Conservation (phyloP, 2,113 vertebrate genomes). For the Toxotes jaculatrix region DNA sequence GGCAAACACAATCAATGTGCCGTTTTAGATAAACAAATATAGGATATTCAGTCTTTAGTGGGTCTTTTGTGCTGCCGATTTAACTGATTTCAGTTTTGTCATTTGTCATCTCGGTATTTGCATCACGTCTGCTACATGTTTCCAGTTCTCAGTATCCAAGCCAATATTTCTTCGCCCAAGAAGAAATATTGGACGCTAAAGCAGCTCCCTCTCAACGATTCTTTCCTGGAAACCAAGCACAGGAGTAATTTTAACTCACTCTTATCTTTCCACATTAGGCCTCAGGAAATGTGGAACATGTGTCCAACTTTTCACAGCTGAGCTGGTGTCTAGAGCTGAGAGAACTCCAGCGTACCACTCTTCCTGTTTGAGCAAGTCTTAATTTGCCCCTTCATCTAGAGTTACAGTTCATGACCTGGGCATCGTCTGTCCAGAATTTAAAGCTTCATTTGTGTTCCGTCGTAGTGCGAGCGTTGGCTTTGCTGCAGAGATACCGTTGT, state of each 20-base stretch:
- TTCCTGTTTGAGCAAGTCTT: constrained; percentile 25
- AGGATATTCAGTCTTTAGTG: not conserved
- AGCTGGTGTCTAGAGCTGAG: constrained; percentile 11
- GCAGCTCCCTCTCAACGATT: constrained; percentile 15
- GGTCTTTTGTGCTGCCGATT: not conserved
- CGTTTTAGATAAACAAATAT: not conserved
- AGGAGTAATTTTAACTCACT: constrained; percentile 40
- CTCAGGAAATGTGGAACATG: constrained; percentile 64
- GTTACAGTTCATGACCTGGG: constrained; percentile 48
- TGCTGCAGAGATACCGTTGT: constrained; percentile 20
- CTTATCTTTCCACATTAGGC: constrained; percentile 68
- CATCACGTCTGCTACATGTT: constrained; percentile 13
- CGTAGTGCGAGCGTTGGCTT: not conserved
- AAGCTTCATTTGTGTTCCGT: constrained; percentile 33
- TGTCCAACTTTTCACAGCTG: constrained; percentile 36
- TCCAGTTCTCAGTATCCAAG: constrained; percentile 10
- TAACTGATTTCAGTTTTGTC: not conserved
- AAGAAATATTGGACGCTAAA: constrained; percentile 10
- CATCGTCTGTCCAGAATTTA: constrained; percentile 36
- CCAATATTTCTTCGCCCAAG: constrained; percentile 1
- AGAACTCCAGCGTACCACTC: constrained; percentile 12
- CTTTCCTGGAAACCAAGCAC: constrained; percentile 49
- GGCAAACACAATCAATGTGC: not conserved
- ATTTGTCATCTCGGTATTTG: constrained; percentile 1
- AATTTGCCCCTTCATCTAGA: constrained; percentile 14